These are phyloP conservation scores for Heliconius ethilla DNA, from an alignment of 2,888 invertebrate genomes.

Conservation along the genomic window DNA sequence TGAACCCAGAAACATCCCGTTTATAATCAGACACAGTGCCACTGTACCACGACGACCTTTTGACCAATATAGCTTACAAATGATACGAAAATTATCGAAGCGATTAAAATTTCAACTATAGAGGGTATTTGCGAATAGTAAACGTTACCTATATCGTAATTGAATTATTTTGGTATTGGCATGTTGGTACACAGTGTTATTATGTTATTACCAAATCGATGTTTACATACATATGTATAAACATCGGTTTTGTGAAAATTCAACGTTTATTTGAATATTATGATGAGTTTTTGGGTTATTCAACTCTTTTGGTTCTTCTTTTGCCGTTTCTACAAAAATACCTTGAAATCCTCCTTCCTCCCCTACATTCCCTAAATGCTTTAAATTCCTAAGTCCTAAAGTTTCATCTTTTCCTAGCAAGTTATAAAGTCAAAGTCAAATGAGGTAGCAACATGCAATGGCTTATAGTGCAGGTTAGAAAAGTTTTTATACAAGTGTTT, in stretches of 20 bases:
- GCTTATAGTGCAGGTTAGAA: too few species aligned
- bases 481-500: too few species aligned
- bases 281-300: neutral
- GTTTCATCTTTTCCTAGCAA: too few species aligned
- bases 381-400: too few species aligned
- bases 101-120: conserved; percentile 12
- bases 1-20: neutral
- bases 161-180: conserved; percentile 5
- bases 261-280: neutral
- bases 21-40: neutral
- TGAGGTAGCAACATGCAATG: too few species aligned
- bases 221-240: neutral
- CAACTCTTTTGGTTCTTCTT: neutral
- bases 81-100: conserved; percentile 33
- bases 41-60: neutral
- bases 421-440: too few species aligned
- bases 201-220: neutral
- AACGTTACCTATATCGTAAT: neutral
- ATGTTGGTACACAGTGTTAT: neutral
- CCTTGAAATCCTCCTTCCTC: too few species aligned
- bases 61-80: conserved; percentile 16
- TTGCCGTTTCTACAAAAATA: too few species aligned
- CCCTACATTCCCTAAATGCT: too few species aligned
- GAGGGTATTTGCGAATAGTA: neutral
- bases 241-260: neutral